Percentiles rank a stretch among this genome's conserved stretches.
Evolutionary conservation across 2,888 invertebrate species (phyloP).

Genomic region (Molanna angustata): DNA sequence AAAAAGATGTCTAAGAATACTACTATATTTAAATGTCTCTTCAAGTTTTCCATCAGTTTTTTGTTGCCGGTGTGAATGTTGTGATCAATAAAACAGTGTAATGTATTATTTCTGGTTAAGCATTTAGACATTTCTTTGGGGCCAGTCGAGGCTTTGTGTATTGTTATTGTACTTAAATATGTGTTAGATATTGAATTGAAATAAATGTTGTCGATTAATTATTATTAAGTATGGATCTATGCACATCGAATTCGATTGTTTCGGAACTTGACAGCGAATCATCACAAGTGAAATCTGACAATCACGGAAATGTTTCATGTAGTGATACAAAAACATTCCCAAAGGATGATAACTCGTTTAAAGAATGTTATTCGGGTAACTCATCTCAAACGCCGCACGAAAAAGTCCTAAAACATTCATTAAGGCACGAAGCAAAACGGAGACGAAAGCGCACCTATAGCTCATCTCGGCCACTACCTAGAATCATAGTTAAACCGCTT

Average conservation of each 20-base stretch:
- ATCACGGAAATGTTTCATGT: slow-evolving; percentile 21
- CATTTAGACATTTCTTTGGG: slow-evolving; percentile 14
- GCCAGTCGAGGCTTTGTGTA: slow-evolving; percentile 22
- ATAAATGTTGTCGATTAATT: slow-evolving; percentile 6
- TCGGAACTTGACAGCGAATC: slow-evolving; percentile 20
- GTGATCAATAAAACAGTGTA: no score
- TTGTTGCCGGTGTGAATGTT: no score
- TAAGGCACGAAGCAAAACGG: slow-evolving; percentile 39
- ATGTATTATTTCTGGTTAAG: not conserved
- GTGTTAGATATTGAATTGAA: slow-evolving; percentile 7
- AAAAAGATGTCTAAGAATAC: not conserved
- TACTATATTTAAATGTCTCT: not conserved
- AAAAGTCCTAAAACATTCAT: slow-evolving; percentile 20
- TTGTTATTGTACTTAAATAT: slow-evolving; percentile 19
- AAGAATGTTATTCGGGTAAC: slow-evolving; percentile 9
- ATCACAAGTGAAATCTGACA: slow-evolving; percentile 20
- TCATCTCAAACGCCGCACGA: slow-evolving; percentile 15
- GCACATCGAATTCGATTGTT: slow-evolving; percentile 15
- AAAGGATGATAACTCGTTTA: slow-evolving; percentile 9
- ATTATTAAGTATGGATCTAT: slow-evolving; percentile 22
- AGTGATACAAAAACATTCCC: slow-evolving; percentile 19
- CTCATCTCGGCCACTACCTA: slow-evolving; percentile 64
- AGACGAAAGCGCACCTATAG: slow-evolving; percentile 75
- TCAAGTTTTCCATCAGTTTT: not conserved
- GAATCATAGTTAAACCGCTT: slow-evolving; percentile 80